phyloP scores from a whole-genome alignment of 1,140 invertebrate species.

The Pachypeltis micranthus region DNA sequence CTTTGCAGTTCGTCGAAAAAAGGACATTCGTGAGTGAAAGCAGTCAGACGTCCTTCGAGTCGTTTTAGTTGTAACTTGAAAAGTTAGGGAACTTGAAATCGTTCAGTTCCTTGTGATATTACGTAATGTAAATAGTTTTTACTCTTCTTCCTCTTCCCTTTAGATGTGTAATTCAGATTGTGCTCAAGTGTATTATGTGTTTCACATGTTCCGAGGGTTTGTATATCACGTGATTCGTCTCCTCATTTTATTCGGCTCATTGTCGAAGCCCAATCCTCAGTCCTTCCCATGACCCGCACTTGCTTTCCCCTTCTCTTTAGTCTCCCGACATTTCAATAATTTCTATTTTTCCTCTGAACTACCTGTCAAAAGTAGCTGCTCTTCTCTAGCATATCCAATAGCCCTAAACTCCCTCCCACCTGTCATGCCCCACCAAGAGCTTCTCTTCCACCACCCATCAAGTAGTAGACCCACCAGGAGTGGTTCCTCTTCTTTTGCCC shows the following conservation, averaged over 20 bases:
- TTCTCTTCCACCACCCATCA: no score
- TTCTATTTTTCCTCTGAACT: background rate
- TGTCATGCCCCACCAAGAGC: no score
- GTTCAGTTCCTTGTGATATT: slow-evolving; percentile 5
- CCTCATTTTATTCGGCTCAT: no score
- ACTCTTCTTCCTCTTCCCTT: background rate
- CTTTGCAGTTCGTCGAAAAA: background rate
- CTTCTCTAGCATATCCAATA: no score
- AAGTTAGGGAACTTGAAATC: slow-evolving; percentile 9
- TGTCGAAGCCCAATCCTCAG: no score
- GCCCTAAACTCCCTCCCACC: no score
- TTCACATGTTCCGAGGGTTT: background rate
- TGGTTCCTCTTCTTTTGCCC: no score
- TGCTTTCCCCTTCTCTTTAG: background rate
- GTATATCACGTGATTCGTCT: background rate
- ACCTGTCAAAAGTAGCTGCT: background rate
- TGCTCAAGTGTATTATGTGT: slow-evolving; percentile 1
- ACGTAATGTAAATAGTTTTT: background rate
- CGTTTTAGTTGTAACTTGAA: background rate
- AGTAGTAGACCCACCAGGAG: no score
- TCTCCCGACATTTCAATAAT: background rate
- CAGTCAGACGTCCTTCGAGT: background rate
- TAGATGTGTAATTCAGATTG: background rate
- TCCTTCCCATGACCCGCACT: no score
- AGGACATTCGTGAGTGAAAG: background rate